Conservation (phyloP, 2,113 vertebrate genomes). For the Copsychus sechellarum region DNA sequence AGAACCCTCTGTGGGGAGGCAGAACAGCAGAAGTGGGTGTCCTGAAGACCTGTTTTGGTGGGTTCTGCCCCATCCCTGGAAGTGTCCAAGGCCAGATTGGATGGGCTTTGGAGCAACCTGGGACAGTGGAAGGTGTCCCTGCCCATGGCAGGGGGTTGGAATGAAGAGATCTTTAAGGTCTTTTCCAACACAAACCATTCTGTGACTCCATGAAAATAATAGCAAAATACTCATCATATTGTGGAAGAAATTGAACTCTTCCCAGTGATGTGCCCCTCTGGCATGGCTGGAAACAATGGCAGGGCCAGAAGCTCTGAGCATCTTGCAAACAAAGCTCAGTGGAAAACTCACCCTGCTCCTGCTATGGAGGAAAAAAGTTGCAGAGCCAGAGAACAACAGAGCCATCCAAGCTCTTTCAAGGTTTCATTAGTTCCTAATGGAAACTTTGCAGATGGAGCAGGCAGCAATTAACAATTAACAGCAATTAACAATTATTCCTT, state of each 20-base stretch:
- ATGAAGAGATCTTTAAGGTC: background rate
- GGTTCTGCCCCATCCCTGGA: background rate
- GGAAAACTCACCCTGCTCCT: background rate
- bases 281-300: background rate
- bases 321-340: background rate
- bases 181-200: background rate
- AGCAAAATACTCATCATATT: background rate
- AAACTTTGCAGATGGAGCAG: constrained; percentile 19
- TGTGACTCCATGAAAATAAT: background rate
- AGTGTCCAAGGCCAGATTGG: background rate
- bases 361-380: background rate
- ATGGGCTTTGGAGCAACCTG: fast-evolving
- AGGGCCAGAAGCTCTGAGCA: background rate
- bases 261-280: background rate
- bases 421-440: constrained; percentile 26
- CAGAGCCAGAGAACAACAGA: background rate
- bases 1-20: background rate
- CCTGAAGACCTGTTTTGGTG: background rate
- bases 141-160: background rate
- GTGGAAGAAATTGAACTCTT: background rate
- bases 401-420: background rate
- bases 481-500: constrained; percentile 49
- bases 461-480: constrained; percentile 54
- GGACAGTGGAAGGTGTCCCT: background rate
- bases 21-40: background rate